Evolutionary conservation across 2,797 vertebrate genomes (phyloP).

Genomic region (Oreonectes daqikongensis): DNA sequence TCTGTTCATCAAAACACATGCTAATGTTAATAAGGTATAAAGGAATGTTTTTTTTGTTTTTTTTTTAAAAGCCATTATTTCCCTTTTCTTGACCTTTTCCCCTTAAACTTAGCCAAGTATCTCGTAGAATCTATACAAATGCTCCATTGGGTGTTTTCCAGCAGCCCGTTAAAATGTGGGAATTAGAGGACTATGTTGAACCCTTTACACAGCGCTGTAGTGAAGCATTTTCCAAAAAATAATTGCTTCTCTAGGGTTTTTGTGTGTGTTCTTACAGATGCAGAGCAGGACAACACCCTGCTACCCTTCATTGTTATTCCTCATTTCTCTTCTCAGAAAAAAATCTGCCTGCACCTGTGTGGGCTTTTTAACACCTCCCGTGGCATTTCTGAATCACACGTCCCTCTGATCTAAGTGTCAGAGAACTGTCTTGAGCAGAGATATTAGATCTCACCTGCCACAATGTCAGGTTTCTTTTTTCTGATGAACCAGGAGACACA

Average conservation of each 20-base stretch:
- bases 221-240: slow-evolving; percentile 66
- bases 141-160: slow-evolving; percentile 12
- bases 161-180: slow-evolving; percentile 61
- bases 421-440: slow-evolving; percentile 50
- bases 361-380: slow-evolving; percentile 55
- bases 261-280: slow-evolving; percentile 58
- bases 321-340: slow-evolving; percentile 31
- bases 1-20: background rate
- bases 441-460: slow-evolving; percentile 57
- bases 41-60: slow-evolving; percentile 5
- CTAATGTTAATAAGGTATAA: background rate
- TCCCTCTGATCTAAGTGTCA: slow-evolving; percentile 57
- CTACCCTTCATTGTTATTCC: slow-evolving; percentile 25
- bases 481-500: slow-evolving; percentile 37
- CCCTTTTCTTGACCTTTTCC: slow-evolving; percentile 4
- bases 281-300: slow-evolving; percentile 66
- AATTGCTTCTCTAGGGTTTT: slow-evolving; percentile 67
- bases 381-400: slow-evolving; percentile 52
- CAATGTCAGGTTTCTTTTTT: slow-evolving; percentile 21
- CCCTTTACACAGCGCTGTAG: slow-evolving; percentile 56
- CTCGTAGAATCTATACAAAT: slow-evolving; percentile 20
- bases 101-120: slow-evolving; percentile 6
- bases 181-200: slow-evolving; percentile 63
- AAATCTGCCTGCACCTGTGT: slow-evolving; percentile 57
- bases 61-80: slow-evolving; percentile 7